A percentile compares a stretch with the other conserved stretches of the same genome.
phyloP scores from a whole-genome alignment of 2,797 vertebrate species.

The Coluber constrictor region DNA sequence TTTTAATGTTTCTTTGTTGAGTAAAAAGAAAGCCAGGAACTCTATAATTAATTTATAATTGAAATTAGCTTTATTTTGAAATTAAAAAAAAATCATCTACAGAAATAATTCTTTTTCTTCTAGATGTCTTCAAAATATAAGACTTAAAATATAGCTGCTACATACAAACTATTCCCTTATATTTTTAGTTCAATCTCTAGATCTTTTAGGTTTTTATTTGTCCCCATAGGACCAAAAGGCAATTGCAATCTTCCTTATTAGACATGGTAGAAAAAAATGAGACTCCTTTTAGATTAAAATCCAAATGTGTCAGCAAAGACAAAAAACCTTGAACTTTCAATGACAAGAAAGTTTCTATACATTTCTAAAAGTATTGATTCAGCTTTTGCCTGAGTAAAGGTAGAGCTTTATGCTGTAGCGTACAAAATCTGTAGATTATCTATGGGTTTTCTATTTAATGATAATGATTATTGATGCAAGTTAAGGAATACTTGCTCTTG shows the following conservation, averaged over 20 bases:
- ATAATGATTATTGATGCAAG: background rate
- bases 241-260: conserved; percentile 1
- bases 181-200: background rate
- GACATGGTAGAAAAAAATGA: background rate
- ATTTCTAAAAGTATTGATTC: background rate
- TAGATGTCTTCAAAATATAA: background rate
- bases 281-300: background rate
- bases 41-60: background rate
- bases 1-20: background rate
- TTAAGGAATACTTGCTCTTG: background rate
- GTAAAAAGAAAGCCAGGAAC: background rate
- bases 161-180: background rate
- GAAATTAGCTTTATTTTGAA: background rate
- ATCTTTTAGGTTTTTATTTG: background rate
- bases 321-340: background rate
- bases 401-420: background rate
- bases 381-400: background rate
- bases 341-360: background rate
- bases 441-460: background rate
- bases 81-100: background rate
- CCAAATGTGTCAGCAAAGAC: conserved; percentile 8
- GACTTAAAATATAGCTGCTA: background rate
- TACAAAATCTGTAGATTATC: background rate
- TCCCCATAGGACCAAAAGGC: background rate
- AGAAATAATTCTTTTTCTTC: background rate